phyloP scores from a whole-genome alignment of 2,113 vertebrate genomes.

The Machaerirhynchus nigripectus region DNA sequence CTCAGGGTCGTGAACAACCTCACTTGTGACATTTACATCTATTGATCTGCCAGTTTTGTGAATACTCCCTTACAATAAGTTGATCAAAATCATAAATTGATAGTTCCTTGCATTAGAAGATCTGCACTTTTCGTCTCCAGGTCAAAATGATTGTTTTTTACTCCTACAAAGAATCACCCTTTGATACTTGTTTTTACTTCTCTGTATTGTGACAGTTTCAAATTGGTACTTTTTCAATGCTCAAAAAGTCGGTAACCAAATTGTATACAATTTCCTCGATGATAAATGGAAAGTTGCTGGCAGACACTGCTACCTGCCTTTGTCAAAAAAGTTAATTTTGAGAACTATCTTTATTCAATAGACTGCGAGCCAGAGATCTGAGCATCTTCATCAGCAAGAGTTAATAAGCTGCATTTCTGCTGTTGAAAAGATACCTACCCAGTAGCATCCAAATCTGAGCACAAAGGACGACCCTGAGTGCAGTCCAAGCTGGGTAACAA shows the following conservation, averaged over 20 bases:
- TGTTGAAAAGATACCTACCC: neutral
- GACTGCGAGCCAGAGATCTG: neutral
- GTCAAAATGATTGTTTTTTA: accelerated
- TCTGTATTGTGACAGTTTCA: neutral
- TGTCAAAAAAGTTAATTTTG: neutral
- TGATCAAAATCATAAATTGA: neutral
- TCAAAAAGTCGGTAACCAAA: neutral
- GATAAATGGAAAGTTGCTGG: neutral
- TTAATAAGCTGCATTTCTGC: neutral
- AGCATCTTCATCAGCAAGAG: neutral
- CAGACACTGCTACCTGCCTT: neutral
- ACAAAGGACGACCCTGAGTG: neutral
- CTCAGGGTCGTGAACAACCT: neutral
- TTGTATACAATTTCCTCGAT: neutral
- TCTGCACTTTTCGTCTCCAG: neutral
- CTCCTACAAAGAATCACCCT: neutral
- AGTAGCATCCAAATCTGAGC: neutral
- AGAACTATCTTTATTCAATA: neutral
- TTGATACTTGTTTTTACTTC: neutral
- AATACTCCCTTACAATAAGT: neutral
- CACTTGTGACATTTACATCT: neutral
- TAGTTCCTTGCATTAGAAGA: neutral
- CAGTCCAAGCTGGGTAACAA: neutral
- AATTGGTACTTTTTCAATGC: neutral
- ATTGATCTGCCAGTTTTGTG: neutral